These are phyloP conservation scores for Spialia ferax DNA, from an alignment of 2,888 invertebrate species.

Conservation along the genomic window DNA sequence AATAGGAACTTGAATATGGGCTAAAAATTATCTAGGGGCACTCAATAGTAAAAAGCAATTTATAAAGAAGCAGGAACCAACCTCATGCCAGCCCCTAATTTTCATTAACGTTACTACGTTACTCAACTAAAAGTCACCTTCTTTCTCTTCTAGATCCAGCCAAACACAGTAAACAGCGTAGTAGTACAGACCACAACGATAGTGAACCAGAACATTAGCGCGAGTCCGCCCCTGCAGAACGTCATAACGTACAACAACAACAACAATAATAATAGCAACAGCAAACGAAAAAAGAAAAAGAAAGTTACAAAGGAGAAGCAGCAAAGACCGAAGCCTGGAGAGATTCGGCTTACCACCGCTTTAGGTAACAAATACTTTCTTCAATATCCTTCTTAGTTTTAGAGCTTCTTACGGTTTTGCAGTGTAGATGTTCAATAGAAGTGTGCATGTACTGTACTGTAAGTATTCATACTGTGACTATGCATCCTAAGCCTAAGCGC, in stretches of 20 bases:
- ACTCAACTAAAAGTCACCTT: neutral
- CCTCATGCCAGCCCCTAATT: too few relatives aligned
- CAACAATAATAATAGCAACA: slow-evolving; percentile 43
- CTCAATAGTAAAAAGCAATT: too few relatives aligned
- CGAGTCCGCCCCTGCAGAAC: slow-evolving; percentile 52
- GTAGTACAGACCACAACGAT: slow-evolving; percentile 79
- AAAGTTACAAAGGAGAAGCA: slow-evolving; percentile 93
- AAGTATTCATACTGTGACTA: too few relatives aligned
- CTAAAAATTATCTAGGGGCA: too few relatives aligned
- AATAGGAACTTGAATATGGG: too few relatives aligned
- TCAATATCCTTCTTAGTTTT: neutral
- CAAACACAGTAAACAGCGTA: slow-evolving; percentile 73
- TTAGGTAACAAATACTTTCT: slow-evolving; percentile 61
- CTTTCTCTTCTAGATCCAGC: slow-evolving; percentile 59
- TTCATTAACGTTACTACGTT: too few relatives aligned
- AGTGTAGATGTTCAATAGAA: neutral
- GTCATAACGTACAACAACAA: slow-evolving; percentile 53
- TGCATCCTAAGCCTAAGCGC: too few relatives aligned
- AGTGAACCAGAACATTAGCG: slow-evolving; percentile 73
- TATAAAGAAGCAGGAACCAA: too few relatives aligned
- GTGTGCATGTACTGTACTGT: too few relatives aligned
- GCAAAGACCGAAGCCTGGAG: slow-evolving; percentile 94
- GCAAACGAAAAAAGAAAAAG: slow-evolving; percentile 94
- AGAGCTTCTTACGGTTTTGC: neutral
- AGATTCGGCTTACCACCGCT: slow-evolving; percentile 93